Conservation (phyloP, 1,140 invertebrate species). For the Centruroides sculpturatus region DNA sequence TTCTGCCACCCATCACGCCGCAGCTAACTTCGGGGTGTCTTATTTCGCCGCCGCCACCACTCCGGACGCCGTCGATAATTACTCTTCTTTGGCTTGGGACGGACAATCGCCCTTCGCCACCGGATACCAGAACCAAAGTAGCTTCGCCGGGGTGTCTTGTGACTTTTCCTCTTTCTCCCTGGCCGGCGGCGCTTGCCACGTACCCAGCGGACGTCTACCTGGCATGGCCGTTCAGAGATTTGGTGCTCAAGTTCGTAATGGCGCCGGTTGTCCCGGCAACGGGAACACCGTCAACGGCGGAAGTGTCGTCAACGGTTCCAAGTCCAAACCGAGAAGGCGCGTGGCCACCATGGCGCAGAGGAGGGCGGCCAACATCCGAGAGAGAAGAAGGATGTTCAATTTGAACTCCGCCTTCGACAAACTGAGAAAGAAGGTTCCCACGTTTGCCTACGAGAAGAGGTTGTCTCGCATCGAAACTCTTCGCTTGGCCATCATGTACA, state of each 20-base stretch:
- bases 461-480: constrained; percentile 95
- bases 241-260: background rate
- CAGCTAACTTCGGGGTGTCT: background rate
- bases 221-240: background rate
- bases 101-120: constrained; percentile 4
- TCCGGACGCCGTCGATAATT: constrained; percentile 7
- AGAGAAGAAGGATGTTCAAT: constrained; percentile 90
- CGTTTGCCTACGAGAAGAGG: constrained; percentile 96
- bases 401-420: constrained; percentile 95
- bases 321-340: constrained; percentile 47
- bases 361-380: constrained; percentile 84
- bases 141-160: background rate
- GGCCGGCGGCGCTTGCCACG: background rate
- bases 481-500: constrained; percentile 93
- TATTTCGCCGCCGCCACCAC: background rate
- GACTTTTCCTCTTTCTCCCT: constrained; percentile 8
- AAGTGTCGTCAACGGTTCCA: background rate
- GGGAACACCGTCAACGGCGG: background rate
- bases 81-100: constrained; percentile 9
- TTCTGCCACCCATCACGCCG: constrained; percentile 1
- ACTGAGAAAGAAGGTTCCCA: constrained; percentile 82
- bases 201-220: background rate
- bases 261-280: background rate
- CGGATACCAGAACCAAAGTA: background rate
- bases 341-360: constrained; percentile 80